phyloP scores from a whole-genome alignment of 2,797 vertebrate genomes.

The Enteromius treurensis region DNA sequence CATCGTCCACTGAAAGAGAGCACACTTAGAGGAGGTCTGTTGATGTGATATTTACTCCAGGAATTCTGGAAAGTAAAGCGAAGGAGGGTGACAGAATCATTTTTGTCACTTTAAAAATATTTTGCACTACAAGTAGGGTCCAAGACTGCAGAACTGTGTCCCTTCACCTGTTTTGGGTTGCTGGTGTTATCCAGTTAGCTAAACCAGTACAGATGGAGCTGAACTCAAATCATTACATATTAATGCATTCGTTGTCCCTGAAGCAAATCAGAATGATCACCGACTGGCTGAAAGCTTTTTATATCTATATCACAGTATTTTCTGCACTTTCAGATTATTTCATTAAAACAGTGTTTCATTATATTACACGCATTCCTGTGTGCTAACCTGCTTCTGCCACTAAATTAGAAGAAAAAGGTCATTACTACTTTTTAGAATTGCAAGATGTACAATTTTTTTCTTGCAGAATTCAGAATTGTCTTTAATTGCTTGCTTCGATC shows the following conservation, averaged over 20 bases:
- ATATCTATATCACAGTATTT: background rate
- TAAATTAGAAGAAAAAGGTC: background rate
- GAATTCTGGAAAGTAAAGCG: conserved; percentile 1
- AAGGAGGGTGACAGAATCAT: background rate
- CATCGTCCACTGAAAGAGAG: background rate
- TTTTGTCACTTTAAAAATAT: conserved; percentile 3
- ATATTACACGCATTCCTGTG: background rate
- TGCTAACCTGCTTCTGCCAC: background rate
- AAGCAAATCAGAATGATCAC: background rate
- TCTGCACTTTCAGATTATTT: background rate
- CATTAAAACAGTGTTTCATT: background rate
- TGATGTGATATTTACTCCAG: background rate
- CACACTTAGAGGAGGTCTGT: conserved; percentile 8
- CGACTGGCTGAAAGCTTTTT: background rate
- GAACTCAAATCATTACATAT: background rate
- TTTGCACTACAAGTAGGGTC: conserved; percentile 24
- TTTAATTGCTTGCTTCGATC: too few species aligned
- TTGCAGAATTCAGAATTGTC: too few species aligned
- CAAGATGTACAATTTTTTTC: background rate
- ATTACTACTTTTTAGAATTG: background rate
- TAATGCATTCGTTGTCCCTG: background rate
- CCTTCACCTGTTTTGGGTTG: background rate
- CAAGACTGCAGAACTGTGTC: conserved; percentile 33
- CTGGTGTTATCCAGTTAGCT: background rate
- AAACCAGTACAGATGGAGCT: background rate